phyloP scores from a whole-genome alignment of 2,888 invertebrate genomes.

The Lasioglossum malachurum region DNA sequence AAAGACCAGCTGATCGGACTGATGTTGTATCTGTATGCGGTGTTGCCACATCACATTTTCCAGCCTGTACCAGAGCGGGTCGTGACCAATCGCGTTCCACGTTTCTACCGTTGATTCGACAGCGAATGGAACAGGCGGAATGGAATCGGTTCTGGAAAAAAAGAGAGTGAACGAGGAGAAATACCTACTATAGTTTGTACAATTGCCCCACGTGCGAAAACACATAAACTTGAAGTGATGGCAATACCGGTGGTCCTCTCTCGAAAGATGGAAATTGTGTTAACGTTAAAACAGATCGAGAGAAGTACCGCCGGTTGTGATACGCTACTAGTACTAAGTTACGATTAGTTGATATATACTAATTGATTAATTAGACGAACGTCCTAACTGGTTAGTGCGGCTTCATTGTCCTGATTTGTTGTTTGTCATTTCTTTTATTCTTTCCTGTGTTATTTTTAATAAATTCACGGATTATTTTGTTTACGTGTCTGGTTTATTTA shows the following conservation, averaged over 20 bases:
- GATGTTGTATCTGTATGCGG: too few species aligned
- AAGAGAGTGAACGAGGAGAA: neutral
- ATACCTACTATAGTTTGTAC: conserved; percentile 2
- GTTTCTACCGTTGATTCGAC: conserved; percentile 23
- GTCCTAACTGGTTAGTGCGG: conserved; percentile 68
- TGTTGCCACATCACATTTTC: too few species aligned
- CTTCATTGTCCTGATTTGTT: conserved; percentile 74
- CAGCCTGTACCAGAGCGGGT: too few species aligned
- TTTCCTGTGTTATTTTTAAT: conserved; percentile 78
- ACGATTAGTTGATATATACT: conserved; percentile 52
- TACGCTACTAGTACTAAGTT: conserved; percentile 65
- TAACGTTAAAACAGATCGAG: conserved; percentile 21
- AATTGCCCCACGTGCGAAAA: conserved; percentile 51
- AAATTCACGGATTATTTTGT: conserved; percentile 76
- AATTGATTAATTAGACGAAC: conserved; percentile 57
- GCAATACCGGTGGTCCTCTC: conserved; percentile 61
- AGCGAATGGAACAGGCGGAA: neutral
- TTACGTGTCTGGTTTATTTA: conserved; percentile 54
- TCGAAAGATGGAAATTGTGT: conserved; percentile 33
- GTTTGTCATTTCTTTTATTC: conserved; percentile 73
- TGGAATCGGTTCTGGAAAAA: neutral
- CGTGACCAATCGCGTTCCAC: neutral
- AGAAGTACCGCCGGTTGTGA: conserved; percentile 66
- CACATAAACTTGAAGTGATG: conserved; percentile 50
- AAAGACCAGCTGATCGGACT: too few species aligned